Evolutionary conservation across 2,888 invertebrate species (phyloP).

Genomic region (Leucophenga maculata): DNA sequence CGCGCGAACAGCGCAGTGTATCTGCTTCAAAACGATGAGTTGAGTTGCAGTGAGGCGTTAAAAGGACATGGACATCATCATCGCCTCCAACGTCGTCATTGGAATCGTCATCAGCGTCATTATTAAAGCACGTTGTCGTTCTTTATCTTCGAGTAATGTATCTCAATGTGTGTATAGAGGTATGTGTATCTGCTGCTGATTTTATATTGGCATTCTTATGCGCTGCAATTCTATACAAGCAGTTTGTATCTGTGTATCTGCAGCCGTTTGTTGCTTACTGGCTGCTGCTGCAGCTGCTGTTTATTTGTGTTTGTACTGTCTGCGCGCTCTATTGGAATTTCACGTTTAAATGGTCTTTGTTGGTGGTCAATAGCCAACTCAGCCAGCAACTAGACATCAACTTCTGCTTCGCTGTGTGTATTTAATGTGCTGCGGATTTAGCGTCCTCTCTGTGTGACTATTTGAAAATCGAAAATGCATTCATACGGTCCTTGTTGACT

Average conservation of each 20-base stretch:
- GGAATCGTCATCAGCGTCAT: background rate
- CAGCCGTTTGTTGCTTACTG: background rate
- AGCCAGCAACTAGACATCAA: background rate
- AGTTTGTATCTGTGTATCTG: background rate
- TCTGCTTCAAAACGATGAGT: too few relatives aligned
- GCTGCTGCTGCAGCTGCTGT: background rate
- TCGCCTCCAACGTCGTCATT: background rate
- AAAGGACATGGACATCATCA: conserved; percentile 4
- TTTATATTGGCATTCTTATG: conserved; percentile 21
- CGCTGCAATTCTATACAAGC: background rate
- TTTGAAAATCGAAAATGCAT: conserved; percentile 20
- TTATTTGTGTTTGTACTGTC: conserved; percentile 5
- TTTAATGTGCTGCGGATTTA: conserved; percentile 61
- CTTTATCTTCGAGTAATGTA: background rate
- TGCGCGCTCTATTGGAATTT: conserved; percentile 39
- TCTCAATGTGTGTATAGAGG: background rate
- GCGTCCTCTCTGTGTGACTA: conserved; percentile 41
- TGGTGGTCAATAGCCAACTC: conserved; percentile 51
- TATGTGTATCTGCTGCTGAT: background rate
- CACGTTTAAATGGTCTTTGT: conserved; percentile 54
- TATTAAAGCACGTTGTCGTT: too few relatives aligned
- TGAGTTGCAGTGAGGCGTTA: too few relatives aligned
- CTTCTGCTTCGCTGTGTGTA: conserved; percentile 30
- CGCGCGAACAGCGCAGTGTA: too few relatives aligned
- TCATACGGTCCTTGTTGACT: conserved; percentile 10